phyloP scores from a whole-genome alignment of 1,140 invertebrate genomes.

The Papilio machaon region DNA sequence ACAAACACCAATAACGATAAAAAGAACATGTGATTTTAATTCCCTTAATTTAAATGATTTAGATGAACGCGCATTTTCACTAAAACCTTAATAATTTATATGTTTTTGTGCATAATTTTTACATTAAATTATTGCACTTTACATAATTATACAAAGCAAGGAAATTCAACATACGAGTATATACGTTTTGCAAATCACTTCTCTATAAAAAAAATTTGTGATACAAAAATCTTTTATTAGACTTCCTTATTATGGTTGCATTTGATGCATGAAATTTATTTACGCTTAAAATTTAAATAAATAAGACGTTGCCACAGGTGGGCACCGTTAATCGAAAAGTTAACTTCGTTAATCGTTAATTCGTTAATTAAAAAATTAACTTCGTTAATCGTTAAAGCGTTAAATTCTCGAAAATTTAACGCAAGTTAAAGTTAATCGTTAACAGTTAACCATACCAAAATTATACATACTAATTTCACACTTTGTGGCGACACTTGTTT shows the following conservation, averaged over 20 bases:
- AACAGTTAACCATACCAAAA: too few relatives aligned
- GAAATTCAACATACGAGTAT: not conserved
- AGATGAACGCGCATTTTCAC: not conserved
- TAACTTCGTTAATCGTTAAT: too few relatives aligned
- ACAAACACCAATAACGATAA: not conserved
- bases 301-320: not conserved
- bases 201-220: not conserved
- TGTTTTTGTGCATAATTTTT: not conserved
- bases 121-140: not conserved
- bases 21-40: not conserved
- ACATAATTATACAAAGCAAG: not conserved
- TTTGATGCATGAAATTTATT: conserved; percentile 1
- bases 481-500: too few relatives aligned
- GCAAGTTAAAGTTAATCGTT: too few relatives aligned
- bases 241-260: not conserved
- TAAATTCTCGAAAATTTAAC: too few relatives aligned
- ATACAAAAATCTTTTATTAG: conserved; percentile 4
- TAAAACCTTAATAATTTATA: not conserved
- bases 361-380: too few relatives aligned
- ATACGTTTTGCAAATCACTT: not conserved
- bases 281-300: conserved; percentile 9
- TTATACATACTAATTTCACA: too few relatives aligned
- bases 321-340: too few relatives aligned
- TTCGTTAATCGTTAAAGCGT: too few relatives aligned
- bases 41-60: not conserved